Base-by-base conservation (phyloP, 35 echinoderm and acorn worm genomes). In the Strongylocentrotus purpuratus region DNA sequence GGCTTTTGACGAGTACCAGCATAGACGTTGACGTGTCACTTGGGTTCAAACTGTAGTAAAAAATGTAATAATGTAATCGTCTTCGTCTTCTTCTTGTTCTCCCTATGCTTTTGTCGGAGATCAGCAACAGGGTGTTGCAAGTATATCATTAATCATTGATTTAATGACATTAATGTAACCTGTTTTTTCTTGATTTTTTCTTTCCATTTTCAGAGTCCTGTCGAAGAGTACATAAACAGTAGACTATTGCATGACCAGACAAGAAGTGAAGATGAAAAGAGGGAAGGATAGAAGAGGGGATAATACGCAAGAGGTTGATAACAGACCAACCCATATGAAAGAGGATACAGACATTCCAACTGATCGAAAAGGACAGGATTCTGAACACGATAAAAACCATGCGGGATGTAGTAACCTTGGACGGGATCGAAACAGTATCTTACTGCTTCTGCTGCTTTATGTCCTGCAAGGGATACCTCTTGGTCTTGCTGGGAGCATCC, bases 381-480 rank as follows among this genome's bases (percentile, higher is more conserved):
- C 32, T 31, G 71, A 94, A 47, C 60, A 50, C 17, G 92, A 93
- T 45, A 10, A 12, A 47, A 46, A 45, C 17, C 90, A 92, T 48
- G 45, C 85, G 31, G 41, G 92, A 48, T 92, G 92, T 28, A 47
- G n/a, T 31, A 93, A 93, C 46, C 46, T 93, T 15, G 48, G 48
- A 52, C 91, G 31, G 91, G 97, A 98, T 86, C 45, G 92, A 32
- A 8, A 20, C 12, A 98, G 95, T 33, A 96, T 99, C 47, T 33
- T 94, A 0, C 31, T 99, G 8, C 93, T 99, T 14, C 52, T 99
- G 11, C 96, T 99, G 35, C 94, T 99, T 13, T 98, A 99, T 70
- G 94, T 99, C 31, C 95, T 99, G 7, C 97, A 98, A 90, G 98
- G 98, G 32, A 99, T 99, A 78, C 98, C 98, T 1, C 90, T 99